phyloP scores from a whole-genome alignment of 2,888 invertebrate species.

The Operophtera brumata region DNA sequence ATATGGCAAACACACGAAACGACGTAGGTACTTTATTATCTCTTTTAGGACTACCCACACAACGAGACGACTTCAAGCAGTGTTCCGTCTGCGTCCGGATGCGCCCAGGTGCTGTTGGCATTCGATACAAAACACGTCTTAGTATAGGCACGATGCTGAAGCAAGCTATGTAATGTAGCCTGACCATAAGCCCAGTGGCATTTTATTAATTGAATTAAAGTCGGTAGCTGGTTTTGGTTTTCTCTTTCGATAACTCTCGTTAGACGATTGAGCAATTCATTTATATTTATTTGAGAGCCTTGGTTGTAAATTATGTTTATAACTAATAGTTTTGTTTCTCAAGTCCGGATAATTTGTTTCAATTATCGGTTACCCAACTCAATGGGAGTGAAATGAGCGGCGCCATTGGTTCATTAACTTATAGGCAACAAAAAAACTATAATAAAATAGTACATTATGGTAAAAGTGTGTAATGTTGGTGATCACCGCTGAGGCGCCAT shows the following conservation, averaged over 20 bases:
- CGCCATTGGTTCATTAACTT: neutral
- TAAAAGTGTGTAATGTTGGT: too few relatives aligned
- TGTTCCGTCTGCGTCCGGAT: too few relatives aligned
- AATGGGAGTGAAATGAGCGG: conserved; percentile 5
- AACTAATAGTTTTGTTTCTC: conserved; percentile 18
- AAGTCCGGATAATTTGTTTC: conserved; percentile 18
- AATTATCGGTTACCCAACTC: conserved; percentile 18
- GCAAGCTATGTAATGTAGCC: too few relatives aligned
- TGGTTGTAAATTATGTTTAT: conserved; percentile 17
- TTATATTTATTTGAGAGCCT: conserved; percentile 24
- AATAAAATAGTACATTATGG: neutral
- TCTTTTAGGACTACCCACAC: too few relatives aligned
- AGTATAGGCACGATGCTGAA: too few relatives aligned
- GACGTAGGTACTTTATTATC: too few relatives aligned
- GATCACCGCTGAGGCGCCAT: too few relatives aligned
- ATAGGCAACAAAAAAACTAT: neutral
- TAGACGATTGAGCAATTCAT: conserved; percentile 30
- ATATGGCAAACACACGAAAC: too few relatives aligned
- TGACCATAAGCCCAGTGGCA: conserved; percentile 11
- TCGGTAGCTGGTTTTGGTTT: conserved; percentile 25
- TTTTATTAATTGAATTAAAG: conserved; percentile 31
- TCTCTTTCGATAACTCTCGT: conserved; percentile 33
- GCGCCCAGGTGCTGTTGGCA: too few relatives aligned
- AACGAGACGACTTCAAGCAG: too few relatives aligned
- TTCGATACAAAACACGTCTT: too few relatives aligned